A percentile compares a stretch with the other conserved stretches of the same genome.
These are phyloP conservation scores for Diplolepis rosae DNA, from an alignment of 2,888 invertebrate species.

Conservation along the genomic window DNA sequence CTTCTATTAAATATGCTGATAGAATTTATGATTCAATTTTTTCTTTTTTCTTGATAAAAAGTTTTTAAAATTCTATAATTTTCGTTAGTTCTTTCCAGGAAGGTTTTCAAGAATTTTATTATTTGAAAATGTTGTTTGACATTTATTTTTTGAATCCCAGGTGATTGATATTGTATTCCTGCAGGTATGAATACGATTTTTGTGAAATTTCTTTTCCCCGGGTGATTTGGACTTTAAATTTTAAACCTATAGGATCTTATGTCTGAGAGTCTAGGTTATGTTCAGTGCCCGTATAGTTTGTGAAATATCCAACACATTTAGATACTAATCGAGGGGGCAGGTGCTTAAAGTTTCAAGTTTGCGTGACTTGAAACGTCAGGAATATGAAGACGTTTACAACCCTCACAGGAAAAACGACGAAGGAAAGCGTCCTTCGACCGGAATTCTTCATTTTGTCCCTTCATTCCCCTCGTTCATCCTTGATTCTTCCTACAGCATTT, in stretches of 20 bases:
- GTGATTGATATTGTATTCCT: neutral
- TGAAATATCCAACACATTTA: neutral
- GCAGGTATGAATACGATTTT: neutral
- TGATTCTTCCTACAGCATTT: neutral
- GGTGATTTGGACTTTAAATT: too few species aligned
- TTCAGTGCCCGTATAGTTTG: neutral
- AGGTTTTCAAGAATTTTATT: neutral
- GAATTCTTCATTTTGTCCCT: slow-evolving; percentile 15
- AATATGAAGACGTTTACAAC: neutral
- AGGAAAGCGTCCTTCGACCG: slow-evolving; percentile 20
- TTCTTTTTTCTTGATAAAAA: too few species aligned
- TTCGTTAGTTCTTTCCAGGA: neutral
- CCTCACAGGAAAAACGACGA: slow-evolving; percentile 9
- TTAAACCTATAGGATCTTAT: neutral
- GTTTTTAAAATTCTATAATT: too few species aligned
- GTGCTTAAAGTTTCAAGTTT: neutral
- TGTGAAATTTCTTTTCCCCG: too few species aligned
- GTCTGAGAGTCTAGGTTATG: neutral
- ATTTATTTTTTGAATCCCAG: neutral
- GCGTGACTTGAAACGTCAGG: neutral
- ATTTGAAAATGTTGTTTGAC: too few species aligned
- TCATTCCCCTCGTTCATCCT: neutral
- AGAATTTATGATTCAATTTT: too few species aligned
- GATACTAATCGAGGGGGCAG: slow-evolving; percentile 21
- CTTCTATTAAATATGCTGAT: too few species aligned